Percentiles rank a stretch among this genome's conserved stretches.
phyloP scores from a whole-genome alignment of 2,113 vertebrate genomes.

The Candoia aspera region DNA sequence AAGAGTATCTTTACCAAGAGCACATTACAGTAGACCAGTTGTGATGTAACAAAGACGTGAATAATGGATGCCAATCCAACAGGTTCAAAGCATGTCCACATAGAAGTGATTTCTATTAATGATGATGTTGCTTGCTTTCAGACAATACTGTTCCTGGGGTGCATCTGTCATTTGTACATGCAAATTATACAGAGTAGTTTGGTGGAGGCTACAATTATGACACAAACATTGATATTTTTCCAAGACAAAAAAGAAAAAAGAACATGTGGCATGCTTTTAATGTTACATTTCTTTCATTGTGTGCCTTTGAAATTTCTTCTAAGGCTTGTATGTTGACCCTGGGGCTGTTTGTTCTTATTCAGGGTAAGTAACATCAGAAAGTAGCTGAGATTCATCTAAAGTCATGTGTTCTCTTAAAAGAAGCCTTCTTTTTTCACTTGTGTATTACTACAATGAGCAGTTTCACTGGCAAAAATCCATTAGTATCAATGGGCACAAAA shows the following conservation, averaged over 20 bases:
- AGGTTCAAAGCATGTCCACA: neutral
- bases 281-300: constrained; percentile 18
- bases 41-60: neutral
- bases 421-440: neutral
- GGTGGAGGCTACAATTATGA: neutral
- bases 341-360: neutral
- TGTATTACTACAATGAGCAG: neutral
- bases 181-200: neutral
- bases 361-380: neutral
- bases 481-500: neutral
- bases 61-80: neutral
- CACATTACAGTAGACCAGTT: neutral
- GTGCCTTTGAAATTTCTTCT: accelerated
- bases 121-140: neutral
- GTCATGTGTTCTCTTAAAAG: neutral
- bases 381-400: neutral
- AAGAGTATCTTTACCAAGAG: neutral
- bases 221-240: neutral
- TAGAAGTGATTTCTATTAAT: neutral
- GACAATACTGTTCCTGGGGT: neutral
- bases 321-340: neutral
- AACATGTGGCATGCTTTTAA: neutral
- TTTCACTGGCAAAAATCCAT: neutral
- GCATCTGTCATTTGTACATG: neutral
- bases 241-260: neutral